Percentiles rank a stretch among this genome's conserved stretches.
Conservation (phyloP, 2,113 vertebrate species). For the Tretioscincus oriximinensis region DNA sequence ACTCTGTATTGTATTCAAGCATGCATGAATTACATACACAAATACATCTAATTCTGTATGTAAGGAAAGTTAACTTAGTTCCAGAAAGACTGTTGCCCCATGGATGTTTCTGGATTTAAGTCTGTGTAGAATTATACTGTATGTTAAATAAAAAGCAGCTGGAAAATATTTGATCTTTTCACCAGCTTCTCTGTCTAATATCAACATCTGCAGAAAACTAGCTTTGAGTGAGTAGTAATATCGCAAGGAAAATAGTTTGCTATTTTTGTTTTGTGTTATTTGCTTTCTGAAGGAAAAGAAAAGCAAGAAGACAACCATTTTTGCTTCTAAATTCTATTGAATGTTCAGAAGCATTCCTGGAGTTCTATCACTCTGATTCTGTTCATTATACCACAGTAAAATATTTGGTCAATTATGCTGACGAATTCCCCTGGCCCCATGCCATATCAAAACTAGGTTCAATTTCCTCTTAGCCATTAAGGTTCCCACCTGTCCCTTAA, state of each 20-base stretch:
- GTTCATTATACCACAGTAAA: too few relatives aligned
- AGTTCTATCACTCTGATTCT: not conserved
- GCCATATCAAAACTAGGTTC: too few relatives aligned
- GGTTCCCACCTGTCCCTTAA: too few relatives aligned
- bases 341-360: not conserved
- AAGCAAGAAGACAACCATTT: not conserved
- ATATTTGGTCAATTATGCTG: too few relatives aligned
- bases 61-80: conserved; percentile 55
- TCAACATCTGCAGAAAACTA: conserved; percentile 57
- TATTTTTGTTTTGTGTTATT: conserved; percentile 10
- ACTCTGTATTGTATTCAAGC: not conserved
- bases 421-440: too few relatives aligned
- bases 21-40: conserved; percentile 18
- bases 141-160: conserved; percentile 63
- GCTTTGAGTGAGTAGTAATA: conserved; percentile 17
- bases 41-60: conserved; percentile 43
- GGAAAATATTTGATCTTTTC: conserved; percentile 62
- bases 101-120: conserved; percentile 60
- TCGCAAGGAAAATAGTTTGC: not conserved
- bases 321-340: not conserved
- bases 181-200: conserved; percentile 60
- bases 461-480: too few relatives aligned
- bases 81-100: conserved; percentile 57
- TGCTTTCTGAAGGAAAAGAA: not conserved
- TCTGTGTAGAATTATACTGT: conserved; percentile 62